Base-by-base conservation (phyloP, 2,797 vertebrate species). In the Falco rusticolus region DNA sequence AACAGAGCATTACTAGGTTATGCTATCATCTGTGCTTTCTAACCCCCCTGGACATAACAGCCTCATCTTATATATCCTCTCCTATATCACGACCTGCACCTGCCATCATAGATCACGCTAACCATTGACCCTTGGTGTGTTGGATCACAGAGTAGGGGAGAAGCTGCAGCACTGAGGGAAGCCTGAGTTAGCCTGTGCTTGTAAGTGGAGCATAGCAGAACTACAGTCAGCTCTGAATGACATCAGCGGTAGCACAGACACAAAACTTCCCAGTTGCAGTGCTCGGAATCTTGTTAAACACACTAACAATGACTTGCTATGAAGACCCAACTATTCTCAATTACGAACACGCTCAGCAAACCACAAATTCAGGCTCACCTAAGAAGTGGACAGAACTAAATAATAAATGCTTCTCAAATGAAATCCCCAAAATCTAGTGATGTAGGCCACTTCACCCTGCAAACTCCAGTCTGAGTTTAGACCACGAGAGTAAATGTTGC, bases 21-120 rank as follows among this genome's bases (percentile, higher is more conserved):
- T 74, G 25, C n/a, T 34, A 13, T 92, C 54, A 77, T 68, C 75
- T 63, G 22, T 90, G 86, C 51, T 70, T 63, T 79, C 81, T 79
- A 37, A 45, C 11, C 16, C 11, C 20, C 53, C 8, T 63, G 48
- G 47, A 59, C 18, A 11, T 39, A 60, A 31, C 24, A 34, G 31
- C 48, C n/a, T 85, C 48, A 61, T 54, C 48, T 92, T 90, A 59
- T 0, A 57, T 50, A 69, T 82, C 66, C 31, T 84, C 47, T 83
- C 57, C 74, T 65, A 13, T 39, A 65, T 9, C 43, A 41, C 2
- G 33, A 84, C 34, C 59, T 71, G 56, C 94, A 94, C 25, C 87
- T 96, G 90, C 60, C 75, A 26, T 56, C 81, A 25, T 2, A 75
- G 64, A 80, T 91, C 81, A 83, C 5, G 5, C 60, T n/a, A 39